phyloP scores from a whole-genome alignment of 2,888 invertebrate species.

The Oscheius sp. region DNA sequence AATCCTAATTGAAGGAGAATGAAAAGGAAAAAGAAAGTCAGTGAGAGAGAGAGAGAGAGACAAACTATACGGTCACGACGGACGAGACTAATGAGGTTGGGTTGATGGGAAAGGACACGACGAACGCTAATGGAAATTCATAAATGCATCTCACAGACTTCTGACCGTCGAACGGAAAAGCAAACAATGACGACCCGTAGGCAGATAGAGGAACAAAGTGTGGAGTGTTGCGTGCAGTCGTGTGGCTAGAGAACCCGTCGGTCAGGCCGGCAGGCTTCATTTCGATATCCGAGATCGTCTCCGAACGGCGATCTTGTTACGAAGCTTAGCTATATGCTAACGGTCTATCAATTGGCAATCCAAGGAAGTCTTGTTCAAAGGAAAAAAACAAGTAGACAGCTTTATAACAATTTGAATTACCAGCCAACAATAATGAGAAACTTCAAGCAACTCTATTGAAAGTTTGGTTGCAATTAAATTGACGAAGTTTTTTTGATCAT shows the following conservation, averaged over 20 bases:
- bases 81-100: constrained; percentile 1
- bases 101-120: background rate
- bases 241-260: constrained; percentile 17
- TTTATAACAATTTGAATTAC: background rate
- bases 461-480: too few relatives aligned
- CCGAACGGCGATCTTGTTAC: background rate
- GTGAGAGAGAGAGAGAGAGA: background rate
- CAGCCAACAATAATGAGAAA: too few relatives aligned
- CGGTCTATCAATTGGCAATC: constrained; percentile 10
- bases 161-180: background rate
- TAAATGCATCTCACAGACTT: too few relatives aligned
- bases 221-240: background rate
- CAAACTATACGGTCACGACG: background rate
- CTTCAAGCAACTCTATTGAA: too few relatives aligned
- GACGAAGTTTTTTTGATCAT: background rate
- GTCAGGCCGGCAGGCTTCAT: constrained; percentile 20
- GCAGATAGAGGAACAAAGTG: constrained; percentile 2
- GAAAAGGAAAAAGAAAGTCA: background rate
- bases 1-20: background rate
- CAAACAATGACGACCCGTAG: background rate
- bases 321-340: constrained; percentile 1
- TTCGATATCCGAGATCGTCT: constrained; percentile 21
- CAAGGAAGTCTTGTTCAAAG: background rate
- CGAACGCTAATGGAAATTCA: background rate
- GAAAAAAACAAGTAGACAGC: background rate